These are phyloP conservation scores for Nezara viridula DNA, from an alignment of 2,888 invertebrate genomes.

Conservation along the genomic window DNA sequence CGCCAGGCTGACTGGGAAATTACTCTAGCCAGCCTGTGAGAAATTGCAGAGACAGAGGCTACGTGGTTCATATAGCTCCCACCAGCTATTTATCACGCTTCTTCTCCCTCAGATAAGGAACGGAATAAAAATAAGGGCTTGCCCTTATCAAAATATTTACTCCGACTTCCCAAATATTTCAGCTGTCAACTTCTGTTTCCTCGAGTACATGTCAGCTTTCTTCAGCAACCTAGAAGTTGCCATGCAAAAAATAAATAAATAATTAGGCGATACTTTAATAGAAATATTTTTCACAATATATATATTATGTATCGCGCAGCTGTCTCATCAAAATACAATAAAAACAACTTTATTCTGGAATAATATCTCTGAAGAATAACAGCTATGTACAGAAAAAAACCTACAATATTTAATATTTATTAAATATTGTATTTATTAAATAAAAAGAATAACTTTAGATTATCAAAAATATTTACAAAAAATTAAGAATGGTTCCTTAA, in stretches of 20 bases:
- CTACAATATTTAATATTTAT: no score
- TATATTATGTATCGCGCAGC: no score
- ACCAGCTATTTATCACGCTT: constrained; percentile 29
- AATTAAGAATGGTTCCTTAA: no score
- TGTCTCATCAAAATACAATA: no score
- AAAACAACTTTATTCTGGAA: no score
- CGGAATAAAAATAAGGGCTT: constrained; percentile 31
- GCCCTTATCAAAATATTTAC: constrained; percentile 38
- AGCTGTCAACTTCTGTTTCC: not conserved
- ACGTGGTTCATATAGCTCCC: constrained; percentile 17
- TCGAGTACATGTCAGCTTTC: not conserved
- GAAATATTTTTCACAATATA: no score
- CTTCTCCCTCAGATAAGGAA: constrained; percentile 24
- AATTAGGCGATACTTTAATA: no score
- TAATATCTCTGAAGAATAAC: no score
- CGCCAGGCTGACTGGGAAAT: not conserved
- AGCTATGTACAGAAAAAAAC: no score
- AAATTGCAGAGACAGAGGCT: constrained; percentile 40
- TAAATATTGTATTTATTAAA: no score
- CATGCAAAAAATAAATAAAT: not conserved
- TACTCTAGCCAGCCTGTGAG: constrained; percentile 21
- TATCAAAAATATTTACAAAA: no score
- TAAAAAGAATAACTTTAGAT: no score
- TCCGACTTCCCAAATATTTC: not conserved
- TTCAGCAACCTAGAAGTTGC: not conserved